Evolutionary conservation across 2,797 vertebrate genomes (phyloP).

Genomic region (Hephaestus fuliginosus): DNA sequence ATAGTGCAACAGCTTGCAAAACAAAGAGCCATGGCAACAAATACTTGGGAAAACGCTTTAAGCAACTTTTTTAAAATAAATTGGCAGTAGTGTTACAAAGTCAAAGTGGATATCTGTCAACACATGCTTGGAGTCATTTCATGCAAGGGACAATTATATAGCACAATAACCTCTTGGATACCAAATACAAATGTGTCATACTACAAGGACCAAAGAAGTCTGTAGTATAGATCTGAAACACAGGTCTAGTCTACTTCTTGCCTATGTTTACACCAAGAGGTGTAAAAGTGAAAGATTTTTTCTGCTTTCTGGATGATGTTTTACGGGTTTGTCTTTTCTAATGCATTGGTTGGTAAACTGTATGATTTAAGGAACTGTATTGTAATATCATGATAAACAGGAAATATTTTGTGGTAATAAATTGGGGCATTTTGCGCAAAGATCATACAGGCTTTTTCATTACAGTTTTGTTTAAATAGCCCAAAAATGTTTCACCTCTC

Average conservation of each 20-base stretch:
- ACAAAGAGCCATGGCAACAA: not conserved
- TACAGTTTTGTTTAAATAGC: slow-evolving; percentile 11
- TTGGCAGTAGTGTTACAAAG: not conserved
- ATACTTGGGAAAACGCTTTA: not conserved
- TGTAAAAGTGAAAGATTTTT: slow-evolving; percentile 29
- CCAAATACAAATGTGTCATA: not conserved
- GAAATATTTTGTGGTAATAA: slow-evolving; percentile 12
- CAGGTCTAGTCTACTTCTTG: slow-evolving; percentile 21
- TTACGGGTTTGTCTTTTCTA: slow-evolving; percentile 14
- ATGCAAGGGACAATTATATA: not conserved
- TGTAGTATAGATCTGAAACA: slow-evolving; percentile 11
- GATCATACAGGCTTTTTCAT: not conserved
- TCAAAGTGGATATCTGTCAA: not conserved
- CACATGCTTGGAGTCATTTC: slow-evolving; percentile 4
- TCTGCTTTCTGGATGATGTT: slow-evolving; percentile 19
- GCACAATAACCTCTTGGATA: not conserved
- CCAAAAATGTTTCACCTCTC: slow-evolving; percentile 10
- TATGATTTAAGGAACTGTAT: not conserved
- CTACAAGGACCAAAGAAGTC: not conserved
- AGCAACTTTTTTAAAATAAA: not conserved
- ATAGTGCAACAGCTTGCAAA: not conserved
- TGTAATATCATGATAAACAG: slow-evolving; percentile 14
- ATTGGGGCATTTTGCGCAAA: not conserved
- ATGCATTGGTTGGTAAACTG: slow-evolving; percentile 15
- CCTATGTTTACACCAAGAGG: slow-evolving; percentile 20